Evolutionary conservation across 2,113 vertebrate genomes (phyloP).

Genomic region (Leptobrachium leishanense): DNA sequence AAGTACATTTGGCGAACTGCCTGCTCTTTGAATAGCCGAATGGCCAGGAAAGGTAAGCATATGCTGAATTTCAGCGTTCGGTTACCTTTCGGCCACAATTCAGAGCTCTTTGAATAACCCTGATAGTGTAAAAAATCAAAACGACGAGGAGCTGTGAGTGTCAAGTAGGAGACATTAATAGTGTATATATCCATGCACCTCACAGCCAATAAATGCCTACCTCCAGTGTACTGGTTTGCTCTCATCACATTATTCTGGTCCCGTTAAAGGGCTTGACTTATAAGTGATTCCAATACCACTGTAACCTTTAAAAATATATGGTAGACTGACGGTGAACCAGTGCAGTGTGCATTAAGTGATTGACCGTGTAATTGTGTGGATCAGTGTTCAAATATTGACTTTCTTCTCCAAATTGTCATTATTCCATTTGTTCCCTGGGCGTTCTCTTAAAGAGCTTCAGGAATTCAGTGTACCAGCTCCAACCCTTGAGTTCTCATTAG

Average conservation of each 20-base stretch:
- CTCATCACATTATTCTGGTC: not conserved
- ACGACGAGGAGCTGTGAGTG: no score
- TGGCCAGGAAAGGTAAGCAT: no score
- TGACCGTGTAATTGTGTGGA: constrained; percentile 8
- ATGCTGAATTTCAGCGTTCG: no score
- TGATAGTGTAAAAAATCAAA: no score
- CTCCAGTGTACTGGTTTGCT: no score
- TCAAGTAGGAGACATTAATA: no score
- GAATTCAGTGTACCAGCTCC: constrained; percentile 9
- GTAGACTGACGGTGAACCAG: not conserved
- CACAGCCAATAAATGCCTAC: no score
- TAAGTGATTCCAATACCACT: not conserved
- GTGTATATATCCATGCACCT: no score
- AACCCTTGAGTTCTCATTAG: constrained; percentile 7
- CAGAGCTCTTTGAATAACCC: no score
- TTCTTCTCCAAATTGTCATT: constrained; percentile 2
- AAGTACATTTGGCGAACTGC: no score
- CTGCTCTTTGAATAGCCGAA: no score
- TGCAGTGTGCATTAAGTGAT: not conserved
- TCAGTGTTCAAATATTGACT: constrained; percentile 4
- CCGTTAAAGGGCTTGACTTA: not conserved
- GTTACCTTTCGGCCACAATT: no score
- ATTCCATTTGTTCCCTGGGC: not conserved
- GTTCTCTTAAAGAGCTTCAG: not conserved
- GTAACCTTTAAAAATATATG: not conserved